These are phyloP conservation scores for Magallana nippona DNA, from an alignment of 2,888 invertebrate species.

Conservation along the genomic window DNA sequence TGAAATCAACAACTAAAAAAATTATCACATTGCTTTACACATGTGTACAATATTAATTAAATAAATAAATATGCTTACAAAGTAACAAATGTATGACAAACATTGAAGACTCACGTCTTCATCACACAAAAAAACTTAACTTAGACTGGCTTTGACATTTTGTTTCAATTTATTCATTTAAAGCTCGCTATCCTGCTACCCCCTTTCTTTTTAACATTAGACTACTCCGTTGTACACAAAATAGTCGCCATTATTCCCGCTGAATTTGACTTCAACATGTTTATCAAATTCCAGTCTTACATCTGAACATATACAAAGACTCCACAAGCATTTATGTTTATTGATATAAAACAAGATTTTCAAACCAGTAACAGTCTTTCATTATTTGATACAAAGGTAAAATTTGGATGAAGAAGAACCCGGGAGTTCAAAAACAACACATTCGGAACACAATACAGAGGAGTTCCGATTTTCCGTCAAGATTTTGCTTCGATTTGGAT, in stretches of 20 bases:
- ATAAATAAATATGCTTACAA: too few species aligned
- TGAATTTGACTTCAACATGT: constrained; percentile 45
- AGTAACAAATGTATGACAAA: too few species aligned
- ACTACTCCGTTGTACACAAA: constrained; percentile 51
- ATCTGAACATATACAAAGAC: background rate
- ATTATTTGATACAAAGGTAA: background rate
- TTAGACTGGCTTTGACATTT: too few species aligned
- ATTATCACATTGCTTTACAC: too few species aligned
- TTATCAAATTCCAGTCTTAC: background rate
- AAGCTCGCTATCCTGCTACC: constrained; percentile 29
- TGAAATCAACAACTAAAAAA: background rate
- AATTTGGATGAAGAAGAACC: constrained; percentile 32
- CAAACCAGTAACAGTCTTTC: background rate
- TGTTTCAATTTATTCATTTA: background rate
- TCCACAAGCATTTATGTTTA: background rate
- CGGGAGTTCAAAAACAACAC: background rate
- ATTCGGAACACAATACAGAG: background rate
- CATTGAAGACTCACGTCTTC: too few species aligned
- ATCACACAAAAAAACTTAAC: too few species aligned
- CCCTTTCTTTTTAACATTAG: constrained; percentile 39
- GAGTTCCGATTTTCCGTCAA: background rate
- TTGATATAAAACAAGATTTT: background rate
- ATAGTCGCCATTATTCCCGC: constrained; percentile 54
- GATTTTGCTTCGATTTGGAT: background rate
- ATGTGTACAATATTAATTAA: too few species aligned